Evolutionary conservation across 2,113 vertebrate genomes (phyloP), one percentile per base, ranked within the genome.

Genomic region (Chamaetylas fuelleborni): DNA sequence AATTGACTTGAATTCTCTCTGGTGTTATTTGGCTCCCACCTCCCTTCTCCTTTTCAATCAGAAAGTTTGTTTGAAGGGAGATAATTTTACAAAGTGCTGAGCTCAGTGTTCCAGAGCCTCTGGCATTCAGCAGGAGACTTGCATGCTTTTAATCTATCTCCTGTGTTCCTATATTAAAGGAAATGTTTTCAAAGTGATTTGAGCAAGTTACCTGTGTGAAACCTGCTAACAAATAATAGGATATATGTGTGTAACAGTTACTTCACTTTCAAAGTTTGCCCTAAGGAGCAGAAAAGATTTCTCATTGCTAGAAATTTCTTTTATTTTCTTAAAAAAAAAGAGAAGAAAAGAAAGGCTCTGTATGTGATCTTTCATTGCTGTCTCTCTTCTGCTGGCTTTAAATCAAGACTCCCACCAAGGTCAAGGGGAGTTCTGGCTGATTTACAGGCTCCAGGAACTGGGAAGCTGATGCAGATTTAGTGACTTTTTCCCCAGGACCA

Each of bases 1-100:
- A 96, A 92, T 31, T 84, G 34, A 67, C 54, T 92, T 60, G 28
- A 79, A 81, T 77, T 91, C 66, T 95, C 33, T 72, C 62, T 93
- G 45, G 73, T 29, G 36, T 81, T 74, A 81, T 77, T 95, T 95
- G 83, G 81, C 91, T 91, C 33, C 66, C 61, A 17, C 54, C 50
- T 87, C 70, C 82, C 84, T 95, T 93, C 80, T 94, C 72, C 78
- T 95, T 96, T 97, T 94, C 96, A 88, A 73, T 95, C 90, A 85
- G 60, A 94, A 92, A 96, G 90, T 85, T 93, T 85, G 83, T 96
- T 95, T 95, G 96, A 97, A 97, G 94, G 74, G 56, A 92, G 85
- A 95, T 96, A 92, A 90, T 97, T 95, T 94, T 96, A 95, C 95
- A 96, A 95, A 97, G 80, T 91, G 74, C 89, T 95, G 90, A 94